Evolutionary conservation across 1,140 invertebrate genomes (phyloP), one percentile per base, ranked within the genome.

Genomic region (Drosophila gunungcola): DNA sequence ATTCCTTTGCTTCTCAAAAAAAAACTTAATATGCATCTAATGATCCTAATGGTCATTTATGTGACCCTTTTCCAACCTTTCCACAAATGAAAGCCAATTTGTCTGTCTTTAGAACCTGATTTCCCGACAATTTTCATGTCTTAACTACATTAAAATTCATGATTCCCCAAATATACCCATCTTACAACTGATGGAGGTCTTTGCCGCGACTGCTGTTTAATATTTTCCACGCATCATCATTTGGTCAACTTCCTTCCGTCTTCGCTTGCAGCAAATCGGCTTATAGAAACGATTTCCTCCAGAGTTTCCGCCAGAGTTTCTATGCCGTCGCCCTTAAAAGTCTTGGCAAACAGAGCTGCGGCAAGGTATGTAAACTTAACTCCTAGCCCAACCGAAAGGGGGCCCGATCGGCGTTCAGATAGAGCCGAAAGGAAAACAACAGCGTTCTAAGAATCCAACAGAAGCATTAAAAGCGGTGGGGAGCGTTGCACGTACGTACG

Each of bases 371-470:
- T 74, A 88, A 89, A 88, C 83, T 88, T 82, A 54, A 54, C 41
- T 63, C 56, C 72, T 69, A 58, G 62, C 43, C 70, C 52, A 58
- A 27, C 49, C n/a, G 45, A 12, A 38, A 41, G 48, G 79, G 65
- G 80, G 67, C 64, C 69, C 78, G 80, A 84, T 84, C 73, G 55
- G 61, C 58, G 49, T 62, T 55, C 62, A 61, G 75, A 83, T 79
- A 61, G 58, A 75, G 56, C 56, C 62, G 45, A 75, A 73, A 77
- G 73, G 76, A 89, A 88, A 83, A 89, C 72, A 79, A 70, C 80
- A 73, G 67, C 56, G 64, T 89, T 88, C 83, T 88, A 73, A 89
- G 83, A 88, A 88, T 64, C 72, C 75, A 73, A 67, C 73, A 80
- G 76, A 75, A 72, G 77, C 63, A 69, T 54, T 67, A 42, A 62